Conservation (phyloP, 2,797 vertebrate species). For the Phataginus tetradactyla region DNA sequence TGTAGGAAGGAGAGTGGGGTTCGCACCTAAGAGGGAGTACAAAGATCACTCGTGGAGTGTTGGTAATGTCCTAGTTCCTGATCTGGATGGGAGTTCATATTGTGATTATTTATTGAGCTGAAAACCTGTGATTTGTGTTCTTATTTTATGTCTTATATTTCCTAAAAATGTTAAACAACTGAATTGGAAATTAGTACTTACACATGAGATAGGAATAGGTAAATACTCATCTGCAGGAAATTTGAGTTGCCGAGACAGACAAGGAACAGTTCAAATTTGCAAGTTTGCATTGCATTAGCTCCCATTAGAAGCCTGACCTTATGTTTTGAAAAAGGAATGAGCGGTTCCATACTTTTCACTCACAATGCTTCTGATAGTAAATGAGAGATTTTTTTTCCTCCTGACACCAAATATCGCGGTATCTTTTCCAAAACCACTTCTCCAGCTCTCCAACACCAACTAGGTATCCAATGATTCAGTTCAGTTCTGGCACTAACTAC, state of each 20-base stretch:
- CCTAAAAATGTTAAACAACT: conserved; percentile 26
- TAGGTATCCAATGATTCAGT: not conserved
- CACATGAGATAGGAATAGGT: not conserved
- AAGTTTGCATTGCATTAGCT: not conserved
- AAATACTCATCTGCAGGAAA: conserved; percentile 36
- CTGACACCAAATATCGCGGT: not conserved
- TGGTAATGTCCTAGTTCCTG: conserved; percentile 2
- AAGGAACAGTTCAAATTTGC: not conserved
- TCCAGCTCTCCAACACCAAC: not conserved
- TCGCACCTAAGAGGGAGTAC: not conserved
- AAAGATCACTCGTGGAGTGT: not conserved
- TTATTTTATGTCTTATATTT: not conserved
- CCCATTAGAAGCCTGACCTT: not conserved
- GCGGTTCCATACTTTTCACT: not conserved
- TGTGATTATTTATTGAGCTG: conserved; percentile 31
- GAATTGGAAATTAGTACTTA: conserved; percentile 44
- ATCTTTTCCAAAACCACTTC: not conserved
- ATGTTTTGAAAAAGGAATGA: not conserved
- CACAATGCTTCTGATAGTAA: not conserved
- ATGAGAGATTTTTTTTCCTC: not conserved
- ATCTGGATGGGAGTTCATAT: not conserved
- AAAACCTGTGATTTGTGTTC: conserved; percentile 37
- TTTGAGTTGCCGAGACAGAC: not conserved
- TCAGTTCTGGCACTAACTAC: not conserved
- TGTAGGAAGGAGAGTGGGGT: not conserved